phyloP scores from a whole-genome alignment of 2,888 invertebrate genomes.

The Tenthredo scrophulariae region DNA sequence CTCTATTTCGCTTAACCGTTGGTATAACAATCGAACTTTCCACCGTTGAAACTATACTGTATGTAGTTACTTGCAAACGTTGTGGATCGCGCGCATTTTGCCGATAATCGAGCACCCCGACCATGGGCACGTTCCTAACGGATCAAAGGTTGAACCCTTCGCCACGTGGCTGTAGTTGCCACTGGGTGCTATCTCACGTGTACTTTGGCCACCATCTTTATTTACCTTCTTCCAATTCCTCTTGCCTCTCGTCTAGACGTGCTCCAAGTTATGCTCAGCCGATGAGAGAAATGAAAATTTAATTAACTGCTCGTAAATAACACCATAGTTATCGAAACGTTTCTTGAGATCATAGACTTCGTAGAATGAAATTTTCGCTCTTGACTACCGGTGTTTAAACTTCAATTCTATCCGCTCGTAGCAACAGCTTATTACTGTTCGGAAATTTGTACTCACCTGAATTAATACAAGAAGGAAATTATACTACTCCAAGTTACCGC shows the following conservation, averaged over 20 bases:
- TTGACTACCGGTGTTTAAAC: not conserved
- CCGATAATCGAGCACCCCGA: constrained; percentile 6
- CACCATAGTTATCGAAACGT: constrained; percentile 10
- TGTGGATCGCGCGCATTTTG: not conserved
- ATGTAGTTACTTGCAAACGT: not conserved
- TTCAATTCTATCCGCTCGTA: constrained; percentile 4
- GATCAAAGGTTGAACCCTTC: not conserved
- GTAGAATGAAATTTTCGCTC: constrained; percentile 8
- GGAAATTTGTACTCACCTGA: not conserved
- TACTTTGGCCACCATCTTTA: constrained; percentile 6
- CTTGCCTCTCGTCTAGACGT: not conserved
- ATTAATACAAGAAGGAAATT: not conserved
- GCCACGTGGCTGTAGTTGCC: not conserved
- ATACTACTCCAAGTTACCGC: not conserved
- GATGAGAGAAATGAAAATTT: not conserved
- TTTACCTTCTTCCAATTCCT: not conserved
- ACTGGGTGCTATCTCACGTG: not conserved
- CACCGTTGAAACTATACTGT: not conserved
- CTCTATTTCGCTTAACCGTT: not conserved
- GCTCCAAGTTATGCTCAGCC: not conserved
- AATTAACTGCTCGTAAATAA: constrained; percentile 30
- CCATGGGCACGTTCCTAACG: constrained; percentile 10
- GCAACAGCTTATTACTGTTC: not conserved
- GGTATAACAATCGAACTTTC: constrained; percentile 13
- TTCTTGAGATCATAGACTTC: not conserved